Percentiles rank a stretch among this genome's conserved stretches.
phyloP scores from a whole-genome alignment of 2,113 vertebrate genomes.

The Stigmatopora nigra region DNA sequence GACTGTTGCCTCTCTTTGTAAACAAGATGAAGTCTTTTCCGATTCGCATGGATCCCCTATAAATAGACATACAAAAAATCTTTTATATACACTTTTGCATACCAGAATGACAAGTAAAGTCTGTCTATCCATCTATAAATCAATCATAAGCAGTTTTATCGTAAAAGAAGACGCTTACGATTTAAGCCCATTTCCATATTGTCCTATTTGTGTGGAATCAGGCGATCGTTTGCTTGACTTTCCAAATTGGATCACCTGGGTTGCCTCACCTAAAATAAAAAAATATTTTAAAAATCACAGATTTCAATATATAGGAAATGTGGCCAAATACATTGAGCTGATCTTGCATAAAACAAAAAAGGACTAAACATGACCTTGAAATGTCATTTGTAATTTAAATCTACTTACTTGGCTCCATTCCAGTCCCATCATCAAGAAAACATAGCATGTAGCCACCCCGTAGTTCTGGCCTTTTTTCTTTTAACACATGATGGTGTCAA shows the following conservation, averaged over 20 bases:
- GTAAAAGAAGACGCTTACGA: constrained; percentile 78
- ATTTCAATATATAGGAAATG: neutral
- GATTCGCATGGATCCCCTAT: constrained; percentile 95
- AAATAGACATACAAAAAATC: constrained; percentile 19
- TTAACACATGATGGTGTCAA: constrained; percentile 19
- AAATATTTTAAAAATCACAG: neutral
- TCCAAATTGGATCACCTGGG: constrained; percentile 96
- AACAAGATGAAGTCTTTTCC: constrained; percentile 98
- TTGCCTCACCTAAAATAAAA: constrained; percentile 79
- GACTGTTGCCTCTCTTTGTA: constrained; percentile 84
- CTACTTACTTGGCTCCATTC: constrained; percentile 93
- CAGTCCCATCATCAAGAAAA: constrained; percentile 95
- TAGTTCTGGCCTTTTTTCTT: constrained; percentile 81
- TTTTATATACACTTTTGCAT: too few relatives aligned
- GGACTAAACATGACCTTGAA: neutral
- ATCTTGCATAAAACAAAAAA: neutral
- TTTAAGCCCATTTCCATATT: constrained; percentile 97
- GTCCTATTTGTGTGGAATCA: constrained; percentile 94
- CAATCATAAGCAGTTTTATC: neutral
- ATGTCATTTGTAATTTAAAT: neutral
- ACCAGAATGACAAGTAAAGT: too few relatives aligned
- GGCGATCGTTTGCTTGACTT: constrained; percentile 93
- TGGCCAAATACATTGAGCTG: neutral
- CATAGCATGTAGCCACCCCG: constrained; percentile 91
- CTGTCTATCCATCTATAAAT: too few relatives aligned